Evolutionary conservation across 1,140 invertebrate genomes (phyloP).

Genomic region (Drosophila tristis): DNA sequence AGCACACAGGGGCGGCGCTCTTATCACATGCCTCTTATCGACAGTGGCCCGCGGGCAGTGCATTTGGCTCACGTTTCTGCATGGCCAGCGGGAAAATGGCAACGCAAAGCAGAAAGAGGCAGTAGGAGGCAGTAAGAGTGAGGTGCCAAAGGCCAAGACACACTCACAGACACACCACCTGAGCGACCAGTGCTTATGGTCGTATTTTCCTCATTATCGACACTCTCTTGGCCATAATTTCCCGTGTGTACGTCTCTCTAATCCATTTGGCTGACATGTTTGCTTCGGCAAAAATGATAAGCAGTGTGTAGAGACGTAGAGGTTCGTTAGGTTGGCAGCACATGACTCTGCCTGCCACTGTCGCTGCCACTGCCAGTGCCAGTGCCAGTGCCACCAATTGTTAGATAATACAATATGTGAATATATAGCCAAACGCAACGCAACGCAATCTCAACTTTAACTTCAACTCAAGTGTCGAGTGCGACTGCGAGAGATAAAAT

Average conservation of each 20-base stretch:
- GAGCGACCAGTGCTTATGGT: not conserved
- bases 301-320: not conserved
- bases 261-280: conserved; percentile 48
- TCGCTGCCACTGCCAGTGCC: not conserved
- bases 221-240: conserved; percentile 13
- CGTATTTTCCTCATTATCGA: conserved; percentile 24
- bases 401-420: conserved; percentile 50
- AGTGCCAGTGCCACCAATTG: not conserved
- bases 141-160: conserved; percentile 14
- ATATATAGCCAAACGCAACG: conserved; percentile 16
- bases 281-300: conserved; percentile 13
- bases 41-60: too few relatives aligned
- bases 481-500: conserved; percentile 19
- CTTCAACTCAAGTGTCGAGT: conserved; percentile 21
- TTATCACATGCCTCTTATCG: conserved; percentile 45
- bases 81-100: too few relatives aligned
- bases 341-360: conserved; percentile 23
- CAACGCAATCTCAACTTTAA: not conserved
- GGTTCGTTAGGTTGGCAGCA: conserved; percentile 20
- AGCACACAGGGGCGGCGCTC: not conserved
- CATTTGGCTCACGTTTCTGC: conserved; percentile 27
- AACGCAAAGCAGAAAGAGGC: not conserved
- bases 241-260: conserved; percentile 12
- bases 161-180: not conserved
- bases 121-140: not conserved